A percentile compares a stretch with the other conserved stretches of the same genome.
Evolutionary conservation across 2,888 invertebrate genomes (phyloP).

Genomic region (Branchinecta sandiegonensis): DNA sequence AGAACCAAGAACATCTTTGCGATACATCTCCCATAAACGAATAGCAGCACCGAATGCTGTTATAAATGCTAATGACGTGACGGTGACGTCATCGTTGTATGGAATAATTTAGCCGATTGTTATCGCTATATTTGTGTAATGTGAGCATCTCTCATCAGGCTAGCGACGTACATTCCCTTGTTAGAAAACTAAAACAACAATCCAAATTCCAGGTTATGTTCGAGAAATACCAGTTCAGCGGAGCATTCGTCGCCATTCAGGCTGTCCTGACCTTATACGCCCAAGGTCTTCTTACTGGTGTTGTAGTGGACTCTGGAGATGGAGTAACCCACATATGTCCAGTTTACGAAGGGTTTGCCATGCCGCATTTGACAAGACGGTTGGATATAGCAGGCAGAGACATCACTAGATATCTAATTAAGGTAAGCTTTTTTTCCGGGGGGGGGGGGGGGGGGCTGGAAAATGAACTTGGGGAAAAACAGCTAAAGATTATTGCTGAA

Average conservation of each 20-base stretch:
- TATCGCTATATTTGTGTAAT: too few species aligned
- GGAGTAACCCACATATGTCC: constrained; percentile 99
- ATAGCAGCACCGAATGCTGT: too few species aligned
- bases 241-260: constrained; percentile 88
- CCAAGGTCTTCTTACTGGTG: constrained; percentile 90
- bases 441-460: not conserved
- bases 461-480: too few species aligned
- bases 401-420: constrained; percentile 93
- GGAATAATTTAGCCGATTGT: too few species aligned
- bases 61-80: too few species aligned
- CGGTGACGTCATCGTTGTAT: too few species aligned
- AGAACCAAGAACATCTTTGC: too few species aligned
- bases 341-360: constrained; percentile 89
- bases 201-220: constrained; percentile 66
- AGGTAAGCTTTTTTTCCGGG: constrained; percentile 42
- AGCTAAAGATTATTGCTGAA: too few species aligned
- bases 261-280: constrained; percentile 91
- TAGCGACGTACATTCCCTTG: too few species aligned
- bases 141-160: too few species aligned
- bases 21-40: too few species aligned
- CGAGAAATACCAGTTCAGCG: constrained; percentile 87
- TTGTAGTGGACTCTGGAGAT: constrained; percentile 97
- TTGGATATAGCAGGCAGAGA: constrained; percentile 96
- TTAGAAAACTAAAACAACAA: not conserved
- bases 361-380: constrained; percentile 85